Base-by-base conservation (phyloP, 2,113 vertebrate species). In the Crocuta crocuta region DNA sequence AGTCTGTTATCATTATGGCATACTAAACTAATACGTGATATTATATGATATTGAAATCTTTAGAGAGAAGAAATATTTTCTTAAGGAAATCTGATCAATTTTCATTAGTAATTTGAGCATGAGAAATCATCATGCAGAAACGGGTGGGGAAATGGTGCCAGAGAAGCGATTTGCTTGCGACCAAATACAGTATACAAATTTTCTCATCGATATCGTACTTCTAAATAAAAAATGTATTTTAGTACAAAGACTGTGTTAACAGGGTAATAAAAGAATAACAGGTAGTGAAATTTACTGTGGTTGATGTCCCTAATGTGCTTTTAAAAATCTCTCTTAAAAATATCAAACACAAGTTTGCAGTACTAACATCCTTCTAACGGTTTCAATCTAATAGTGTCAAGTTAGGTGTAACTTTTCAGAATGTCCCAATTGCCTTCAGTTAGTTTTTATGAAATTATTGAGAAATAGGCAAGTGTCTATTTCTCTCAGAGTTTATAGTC, bases 101-200 rank as follows among this genome's bases (percentile, higher is more conserved):
- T 68, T 79, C 76, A 53, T 95, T 50, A 82, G 43, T 78, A 43
- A 81, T 91, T 78, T 95, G 16, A 83, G 79, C 16, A 53, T 93
- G 61, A 89, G 55, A 73, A 93, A 79, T 31, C 7, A 2, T 71
- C 31, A 63, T 31, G 73, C 9, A 58, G 43, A 96, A 89, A 68
- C 15, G 73, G 31, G 7, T 55, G 31, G 53, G 45, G 61, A 82
- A 65, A 65, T 19, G 23, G 43, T 26, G 3, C 23, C 31, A 61
- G 82, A 81, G 26, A 93, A 92, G 28, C 81, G 55, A 91, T 35
- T 71, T 80, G 33, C 53, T 73, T 3, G 3, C 68, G 39, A 73
- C 7, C 26, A 86, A 43, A 82, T 66, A 61, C 2, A 16, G 45
- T 21, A 33, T 86, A n/a, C 8, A 84, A 10, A 43, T 88, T 94